phyloP scores from a whole-genome alignment of 2,888 invertebrate species.

The Ypsolopha scabrella region DNA sequence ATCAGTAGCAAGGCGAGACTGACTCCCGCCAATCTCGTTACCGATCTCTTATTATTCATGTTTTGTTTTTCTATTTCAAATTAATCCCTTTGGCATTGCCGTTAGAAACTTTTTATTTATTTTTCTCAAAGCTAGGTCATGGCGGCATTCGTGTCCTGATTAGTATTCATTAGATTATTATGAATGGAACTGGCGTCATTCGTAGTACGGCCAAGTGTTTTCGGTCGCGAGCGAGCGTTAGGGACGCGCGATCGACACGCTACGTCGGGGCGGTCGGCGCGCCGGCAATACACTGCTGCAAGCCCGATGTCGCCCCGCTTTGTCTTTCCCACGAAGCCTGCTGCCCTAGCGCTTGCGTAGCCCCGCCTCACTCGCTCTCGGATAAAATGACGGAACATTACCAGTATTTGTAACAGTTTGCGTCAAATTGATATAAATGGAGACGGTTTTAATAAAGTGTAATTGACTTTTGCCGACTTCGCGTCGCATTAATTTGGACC shows the following conservation, averaged over 20 bases:
- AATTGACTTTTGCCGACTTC: slow-evolving; percentile 70
- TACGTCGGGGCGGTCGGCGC: slow-evolving; percentile 23
- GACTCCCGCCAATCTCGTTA: slow-evolving; percentile 15
- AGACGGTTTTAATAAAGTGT: slow-evolving; percentile 71
- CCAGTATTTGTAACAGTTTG: slow-evolving; percentile 71
- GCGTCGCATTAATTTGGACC: slow-evolving; percentile 68
- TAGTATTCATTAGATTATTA: neutral
- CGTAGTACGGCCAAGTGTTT: neutral
- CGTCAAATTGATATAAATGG: slow-evolving; percentile 71
- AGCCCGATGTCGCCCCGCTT: slow-evolving; percentile 31
- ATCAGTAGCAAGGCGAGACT: slow-evolving; percentile 36
- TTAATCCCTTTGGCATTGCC: slow-evolving; percentile 1
- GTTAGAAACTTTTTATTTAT: neutral
- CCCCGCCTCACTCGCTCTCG: slow-evolving; percentile 49
- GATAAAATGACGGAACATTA: slow-evolving; percentile 67
- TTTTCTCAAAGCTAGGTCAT: neutral
- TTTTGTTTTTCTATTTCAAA: neutral
- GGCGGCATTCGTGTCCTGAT: neutral
- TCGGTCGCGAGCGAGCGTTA: neutral
- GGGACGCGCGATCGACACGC: slow-evolving; percentile 17
- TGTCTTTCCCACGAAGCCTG: slow-evolving; percentile 20
- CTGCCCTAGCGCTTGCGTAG: slow-evolving; percentile 59
- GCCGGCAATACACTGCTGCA: slow-evolving; percentile 9
- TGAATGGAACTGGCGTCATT: neutral
- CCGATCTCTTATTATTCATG: slow-evolving; percentile 3